A percentile compares a stretch with the other conserved stretches of the same genome.
Conservation (phyloP, 2,113 vertebrate genomes). For the Abramis brama region DNA sequence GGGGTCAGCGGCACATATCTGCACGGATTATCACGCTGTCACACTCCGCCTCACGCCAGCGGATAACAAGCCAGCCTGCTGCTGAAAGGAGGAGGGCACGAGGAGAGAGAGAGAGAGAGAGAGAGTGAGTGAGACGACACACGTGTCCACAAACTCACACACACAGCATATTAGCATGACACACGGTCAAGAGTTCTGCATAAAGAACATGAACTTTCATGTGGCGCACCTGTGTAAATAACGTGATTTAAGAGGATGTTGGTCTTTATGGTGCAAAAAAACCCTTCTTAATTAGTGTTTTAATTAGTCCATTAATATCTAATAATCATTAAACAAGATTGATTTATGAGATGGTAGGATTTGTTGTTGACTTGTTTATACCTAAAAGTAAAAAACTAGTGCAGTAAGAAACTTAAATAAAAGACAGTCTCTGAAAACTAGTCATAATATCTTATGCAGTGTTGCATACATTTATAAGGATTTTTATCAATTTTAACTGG, state of each 20-base stretch:
- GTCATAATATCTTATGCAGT: background rate
- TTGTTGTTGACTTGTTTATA: background rate
- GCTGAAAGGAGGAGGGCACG: slow-evolving; percentile 39
- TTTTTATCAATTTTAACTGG: background rate
- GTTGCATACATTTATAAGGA: background rate
- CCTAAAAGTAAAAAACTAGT: background rate
- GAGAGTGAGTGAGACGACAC: slow-evolving; percentile 50
- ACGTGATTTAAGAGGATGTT: background rate
- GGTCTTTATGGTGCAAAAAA: background rate
- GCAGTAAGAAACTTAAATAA: background rate
- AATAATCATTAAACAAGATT: background rate
- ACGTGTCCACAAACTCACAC: slow-evolving; percentile 11
- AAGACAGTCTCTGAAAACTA: background rate
- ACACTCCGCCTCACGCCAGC: slow-evolving; percentile 53
- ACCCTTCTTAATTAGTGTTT: background rate
- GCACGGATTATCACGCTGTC: slow-evolving; percentile 69
- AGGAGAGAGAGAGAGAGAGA: slow-evolving; percentile 48
- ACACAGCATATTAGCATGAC: slow-evolving; percentile 21
- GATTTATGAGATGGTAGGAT: background rate
- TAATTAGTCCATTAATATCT: background rate
- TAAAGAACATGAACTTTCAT: slow-evolving; percentile 10
- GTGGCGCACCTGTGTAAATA: slow-evolving; percentile 16
- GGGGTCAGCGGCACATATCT: slow-evolving; percentile 72
- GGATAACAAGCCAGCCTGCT: slow-evolving; percentile 63
- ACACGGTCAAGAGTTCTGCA: background rate